Conservation (phyloP, 2,113 vertebrate species). For the Coracopsis vasa region DNA sequence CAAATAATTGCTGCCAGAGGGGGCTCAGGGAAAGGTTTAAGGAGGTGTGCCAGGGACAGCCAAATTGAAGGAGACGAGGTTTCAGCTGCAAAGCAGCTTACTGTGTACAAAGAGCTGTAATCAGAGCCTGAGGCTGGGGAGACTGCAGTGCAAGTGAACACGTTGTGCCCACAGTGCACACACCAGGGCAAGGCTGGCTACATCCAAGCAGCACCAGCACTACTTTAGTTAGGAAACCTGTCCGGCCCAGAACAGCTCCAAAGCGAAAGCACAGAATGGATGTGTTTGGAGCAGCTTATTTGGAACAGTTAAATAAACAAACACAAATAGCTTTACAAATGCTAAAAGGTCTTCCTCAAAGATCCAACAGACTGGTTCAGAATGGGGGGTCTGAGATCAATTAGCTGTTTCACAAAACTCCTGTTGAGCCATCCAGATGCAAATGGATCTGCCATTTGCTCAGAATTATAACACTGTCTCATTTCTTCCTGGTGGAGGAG, state of each 20-base stretch:
- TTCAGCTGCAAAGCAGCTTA: not conserved
- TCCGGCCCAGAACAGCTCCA: rapidly evolving
- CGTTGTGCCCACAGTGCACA: too few species aligned
- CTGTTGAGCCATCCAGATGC: not conserved
- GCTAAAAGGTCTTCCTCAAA: not conserved
- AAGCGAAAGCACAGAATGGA: not conserved
- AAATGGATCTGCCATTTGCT: not conserved
- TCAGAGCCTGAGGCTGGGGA: not conserved
- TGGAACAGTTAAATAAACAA: not conserved
- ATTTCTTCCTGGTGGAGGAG: not conserved
- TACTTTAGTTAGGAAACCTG: not conserved
- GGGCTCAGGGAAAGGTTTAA: not conserved
- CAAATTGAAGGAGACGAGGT: not conserved
- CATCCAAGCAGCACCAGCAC: not conserved
- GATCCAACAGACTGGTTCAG: not conserved
- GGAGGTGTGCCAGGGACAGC: not conserved
- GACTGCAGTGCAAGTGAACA: not conserved
- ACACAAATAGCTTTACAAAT: not conserved
- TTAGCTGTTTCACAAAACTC: not conserved
- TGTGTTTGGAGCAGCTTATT: not conserved
- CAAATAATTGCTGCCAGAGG: not conserved
- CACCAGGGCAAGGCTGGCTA: not conserved
- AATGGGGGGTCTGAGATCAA: not conserved
- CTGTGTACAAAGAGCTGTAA: not conserved
- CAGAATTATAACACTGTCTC: not conserved